phyloP scores from a whole-genome alignment of 2,797 vertebrate genomes.

The Mormyrus proboscirostris region DNA sequence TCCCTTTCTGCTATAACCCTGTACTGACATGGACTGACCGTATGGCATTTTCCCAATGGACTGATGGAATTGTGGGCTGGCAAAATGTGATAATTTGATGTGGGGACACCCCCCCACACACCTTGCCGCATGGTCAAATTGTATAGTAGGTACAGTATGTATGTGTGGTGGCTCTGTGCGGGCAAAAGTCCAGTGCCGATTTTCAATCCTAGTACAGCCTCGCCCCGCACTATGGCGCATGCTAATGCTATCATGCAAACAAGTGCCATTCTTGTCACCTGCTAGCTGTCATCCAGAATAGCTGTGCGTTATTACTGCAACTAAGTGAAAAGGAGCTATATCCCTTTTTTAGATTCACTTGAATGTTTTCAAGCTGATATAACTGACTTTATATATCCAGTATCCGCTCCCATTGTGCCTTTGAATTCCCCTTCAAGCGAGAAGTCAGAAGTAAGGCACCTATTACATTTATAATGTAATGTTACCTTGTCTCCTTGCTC shows the following conservation, averaged over 20 bases:
- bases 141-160: not conserved
- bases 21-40: not conserved
- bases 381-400: not conserved
- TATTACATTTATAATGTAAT: conserved; percentile 13
- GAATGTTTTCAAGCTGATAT: not conserved
- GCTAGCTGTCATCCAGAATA: not conserved
- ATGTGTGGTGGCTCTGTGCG: not conserved
- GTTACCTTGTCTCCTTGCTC: not conserved
- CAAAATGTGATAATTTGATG: not conserved
- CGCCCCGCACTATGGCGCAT: not conserved
- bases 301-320: not conserved
- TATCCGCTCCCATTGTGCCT: not conserved
- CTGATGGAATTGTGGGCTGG: not conserved
- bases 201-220: not conserved
- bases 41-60: not conserved
- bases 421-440: conserved; percentile 11
- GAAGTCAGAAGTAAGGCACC: not conserved
- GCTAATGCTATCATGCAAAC: not conserved
- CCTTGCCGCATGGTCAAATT: not conserved
- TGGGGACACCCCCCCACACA: not conserved
- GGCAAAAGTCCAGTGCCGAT: not conserved
- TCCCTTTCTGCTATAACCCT: not conserved
- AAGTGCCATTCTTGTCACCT: not conserved
- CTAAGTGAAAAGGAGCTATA: not conserved
- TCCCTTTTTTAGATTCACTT: not conserved